Conservation (phyloP, 2,113 vertebrate species). For the Syngnathus floridae region DNA sequence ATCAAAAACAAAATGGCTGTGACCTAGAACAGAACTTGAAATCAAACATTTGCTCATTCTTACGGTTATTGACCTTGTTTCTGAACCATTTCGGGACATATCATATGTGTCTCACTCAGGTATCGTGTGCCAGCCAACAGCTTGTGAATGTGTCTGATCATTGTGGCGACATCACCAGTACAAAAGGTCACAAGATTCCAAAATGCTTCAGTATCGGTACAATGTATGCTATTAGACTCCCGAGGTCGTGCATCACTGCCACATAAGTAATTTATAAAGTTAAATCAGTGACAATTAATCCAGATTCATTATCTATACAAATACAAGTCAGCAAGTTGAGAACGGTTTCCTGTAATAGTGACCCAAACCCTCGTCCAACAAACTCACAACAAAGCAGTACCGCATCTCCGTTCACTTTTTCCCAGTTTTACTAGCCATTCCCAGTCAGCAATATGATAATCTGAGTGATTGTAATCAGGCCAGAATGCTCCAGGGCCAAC, state of each 20-base stretch:
- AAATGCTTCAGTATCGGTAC: not conserved
- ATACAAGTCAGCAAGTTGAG: slow-evolving; percentile 4
- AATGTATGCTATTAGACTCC: not conserved
- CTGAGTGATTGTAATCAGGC: slow-evolving; percentile 87
- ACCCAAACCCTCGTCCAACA: slow-evolving; percentile 56
- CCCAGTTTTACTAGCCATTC: slow-evolving; percentile 81
- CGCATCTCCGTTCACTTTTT: slow-evolving; percentile 49
- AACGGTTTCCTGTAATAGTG: slow-evolving; percentile 60
- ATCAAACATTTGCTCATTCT: slow-evolving; percentile 81
- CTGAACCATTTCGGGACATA: slow-evolving; percentile 1
- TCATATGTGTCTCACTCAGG: slow-evolving; percentile 90
- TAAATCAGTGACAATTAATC: slow-evolving; percentile 60
- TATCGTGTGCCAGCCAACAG: slow-evolving; percentile 99
- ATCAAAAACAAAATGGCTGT: slow-evolving; percentile 81
- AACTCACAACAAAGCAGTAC: slow-evolving; percentile 16
- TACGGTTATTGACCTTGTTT: slow-evolving; percentile 80
- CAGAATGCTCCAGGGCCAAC: slow-evolving; percentile 88
- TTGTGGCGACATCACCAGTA: slow-evolving; percentile 76
- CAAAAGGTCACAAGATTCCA: slow-evolving; percentile 76
- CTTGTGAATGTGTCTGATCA: slow-evolving; percentile 99
- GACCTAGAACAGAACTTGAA: slow-evolving; percentile 93
- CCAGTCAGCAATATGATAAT: slow-evolving; percentile 87
- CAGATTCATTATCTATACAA: slow-evolving; percentile 57
- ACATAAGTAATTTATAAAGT: not conserved
- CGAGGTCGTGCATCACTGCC: slow-evolving; percentile 81